Percentiles rank a stretch among this genome's conserved stretches.
phyloP scores from a whole-genome alignment of 1,140 invertebrate genomes.

The Panagrolaimus sp. region DNA sequence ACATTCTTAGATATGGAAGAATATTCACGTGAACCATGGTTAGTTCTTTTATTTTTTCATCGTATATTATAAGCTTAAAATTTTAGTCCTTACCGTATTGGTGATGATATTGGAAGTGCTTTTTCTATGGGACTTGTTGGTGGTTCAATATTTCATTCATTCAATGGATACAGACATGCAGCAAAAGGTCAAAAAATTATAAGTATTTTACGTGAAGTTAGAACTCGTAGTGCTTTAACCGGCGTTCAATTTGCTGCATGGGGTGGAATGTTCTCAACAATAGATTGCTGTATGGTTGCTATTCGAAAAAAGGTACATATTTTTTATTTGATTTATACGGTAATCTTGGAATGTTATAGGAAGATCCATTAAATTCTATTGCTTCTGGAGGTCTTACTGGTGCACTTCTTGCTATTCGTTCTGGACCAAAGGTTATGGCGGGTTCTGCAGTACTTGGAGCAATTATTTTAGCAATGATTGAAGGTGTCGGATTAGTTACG shows the following conservation, averaged over 20 bases:
- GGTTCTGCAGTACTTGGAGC: constrained; percentile 90
- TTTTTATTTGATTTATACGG: constrained; percentile 18
- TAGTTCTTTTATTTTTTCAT: not conserved
- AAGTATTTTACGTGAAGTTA: constrained; percentile 38
- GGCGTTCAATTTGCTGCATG: constrained; percentile 62
- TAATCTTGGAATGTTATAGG: constrained; percentile 40
- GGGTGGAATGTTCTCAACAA: constrained; percentile 86
- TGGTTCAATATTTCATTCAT: constrained; percentile 87
- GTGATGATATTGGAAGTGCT: constrained; percentile 94
- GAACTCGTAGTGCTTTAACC: constrained; percentile 49
- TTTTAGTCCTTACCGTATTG: constrained; percentile 83
- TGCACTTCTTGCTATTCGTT: constrained; percentile 85
- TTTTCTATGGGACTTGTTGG: constrained; percentile 97
- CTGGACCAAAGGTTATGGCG: constrained; percentile 81
- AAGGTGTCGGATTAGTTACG: constrained; percentile 88
- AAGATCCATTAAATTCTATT: constrained; percentile 71
- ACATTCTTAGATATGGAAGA: constrained; percentile 28
- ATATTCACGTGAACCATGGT: constrained; percentile 41
- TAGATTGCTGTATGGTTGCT: constrained; percentile 89
- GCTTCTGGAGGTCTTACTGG: constrained; percentile 90
- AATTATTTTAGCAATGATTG: constrained; percentile 84
- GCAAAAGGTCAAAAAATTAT: constrained; percentile 63
- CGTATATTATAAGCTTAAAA: not conserved
- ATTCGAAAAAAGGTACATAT: constrained; percentile 94
- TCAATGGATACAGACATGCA: constrained; percentile 94